phyloP scores from a whole-genome alignment of 2,113 vertebrate species.

The Brienomyrus brachyistius region DNA sequence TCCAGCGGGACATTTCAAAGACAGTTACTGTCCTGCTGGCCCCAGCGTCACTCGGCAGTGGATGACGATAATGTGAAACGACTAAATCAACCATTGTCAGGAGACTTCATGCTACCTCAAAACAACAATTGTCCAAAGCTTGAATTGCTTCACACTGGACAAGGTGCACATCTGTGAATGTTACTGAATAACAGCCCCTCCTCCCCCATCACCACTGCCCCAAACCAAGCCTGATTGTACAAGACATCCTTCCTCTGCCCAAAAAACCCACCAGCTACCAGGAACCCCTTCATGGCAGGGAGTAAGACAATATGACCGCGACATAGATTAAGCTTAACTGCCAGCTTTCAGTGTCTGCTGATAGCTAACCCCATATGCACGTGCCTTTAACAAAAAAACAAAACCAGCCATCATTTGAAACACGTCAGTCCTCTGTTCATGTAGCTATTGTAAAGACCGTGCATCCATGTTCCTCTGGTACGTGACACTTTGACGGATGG shows the following conservation, averaged over 20 bases:
- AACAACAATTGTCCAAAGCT: constrained; percentile 53
- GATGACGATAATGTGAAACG: background rate
- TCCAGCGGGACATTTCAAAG: background rate
- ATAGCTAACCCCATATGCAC: background rate
- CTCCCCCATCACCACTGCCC: background rate
- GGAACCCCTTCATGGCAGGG: background rate
- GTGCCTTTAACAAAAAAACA: background rate
- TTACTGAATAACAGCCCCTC: constrained; percentile 13
- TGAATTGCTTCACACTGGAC: constrained; percentile 41
- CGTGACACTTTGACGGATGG: background rate
- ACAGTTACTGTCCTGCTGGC: background rate
- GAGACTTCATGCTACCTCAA: constrained; percentile 61
- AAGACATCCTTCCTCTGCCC: constrained; percentile 10
- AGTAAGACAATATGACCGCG: background rate
- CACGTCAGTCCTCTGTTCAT: background rate
- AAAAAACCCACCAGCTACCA: background rate
- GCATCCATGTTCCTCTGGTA: background rate
- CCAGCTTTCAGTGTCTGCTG: background rate
- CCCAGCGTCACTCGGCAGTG: background rate
- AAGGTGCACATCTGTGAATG: constrained; percentile 28
- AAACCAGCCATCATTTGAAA: background rate
- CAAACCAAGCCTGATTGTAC: constrained; percentile 10
- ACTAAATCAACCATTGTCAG: constrained; percentile 30
- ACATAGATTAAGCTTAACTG: background rate
- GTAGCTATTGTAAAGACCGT: background rate